These are phyloP conservation scores for Noturus placidus DNA, from an alignment of 2,113 vertebrate species.

Conservation along the genomic window DNA sequence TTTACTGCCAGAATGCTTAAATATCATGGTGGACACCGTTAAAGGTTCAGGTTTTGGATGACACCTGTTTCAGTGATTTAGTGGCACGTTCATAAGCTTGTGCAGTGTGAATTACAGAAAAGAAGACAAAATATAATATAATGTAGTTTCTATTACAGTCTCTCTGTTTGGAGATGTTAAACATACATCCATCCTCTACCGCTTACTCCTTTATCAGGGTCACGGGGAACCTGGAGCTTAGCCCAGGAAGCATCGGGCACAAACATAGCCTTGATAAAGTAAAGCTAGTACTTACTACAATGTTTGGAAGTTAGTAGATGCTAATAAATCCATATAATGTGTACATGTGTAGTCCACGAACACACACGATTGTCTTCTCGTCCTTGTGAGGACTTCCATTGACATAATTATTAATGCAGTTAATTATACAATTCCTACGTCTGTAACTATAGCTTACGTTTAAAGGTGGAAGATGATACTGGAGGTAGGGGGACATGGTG, in stretches of 20 bases:
- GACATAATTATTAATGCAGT: neutral
- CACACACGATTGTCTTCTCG: neutral
- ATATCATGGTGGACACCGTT: neutral
- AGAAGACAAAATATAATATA: neutral
- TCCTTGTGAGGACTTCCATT: neutral
- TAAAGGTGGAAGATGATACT: neutral
- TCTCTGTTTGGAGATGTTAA: neutral
- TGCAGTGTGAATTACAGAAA: neutral
- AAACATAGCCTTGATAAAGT: neutral
- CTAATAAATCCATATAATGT: neutral
- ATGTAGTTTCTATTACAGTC: neutral
- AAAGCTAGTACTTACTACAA: neutral
- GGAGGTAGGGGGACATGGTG: neutral
- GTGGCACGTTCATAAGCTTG: neutral
- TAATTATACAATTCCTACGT: neutral
- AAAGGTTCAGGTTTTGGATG: neutral
- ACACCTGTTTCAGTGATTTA: neutral
- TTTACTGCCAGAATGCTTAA: neutral
- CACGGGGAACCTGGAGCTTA: too few species aligned
- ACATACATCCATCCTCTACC: too few species aligned
- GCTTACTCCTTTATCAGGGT: too few species aligned
- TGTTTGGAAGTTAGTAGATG: neutral
- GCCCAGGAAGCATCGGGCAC: too few species aligned
- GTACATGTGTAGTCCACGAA: neutral
- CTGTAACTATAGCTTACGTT: neutral